Evolutionary conservation across 2,797 vertebrate genomes (phyloP).

Genomic region (Bufotes viridis): DNA sequence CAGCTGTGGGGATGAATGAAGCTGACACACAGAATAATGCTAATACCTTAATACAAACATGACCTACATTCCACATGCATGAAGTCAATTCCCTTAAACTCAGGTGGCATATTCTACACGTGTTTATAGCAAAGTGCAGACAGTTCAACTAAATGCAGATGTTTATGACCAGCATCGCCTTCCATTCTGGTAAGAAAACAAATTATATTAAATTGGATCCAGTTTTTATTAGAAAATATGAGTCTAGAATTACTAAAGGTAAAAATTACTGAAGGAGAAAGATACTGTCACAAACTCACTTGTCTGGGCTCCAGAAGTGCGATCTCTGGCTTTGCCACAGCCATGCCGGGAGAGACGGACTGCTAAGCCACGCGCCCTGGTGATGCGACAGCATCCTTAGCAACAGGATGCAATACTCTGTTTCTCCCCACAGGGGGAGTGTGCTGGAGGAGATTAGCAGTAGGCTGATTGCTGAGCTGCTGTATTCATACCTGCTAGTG

Average conservation of each 20-base stretch:
- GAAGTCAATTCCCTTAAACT: slow-evolving; percentile 19
- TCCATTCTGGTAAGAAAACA: not conserved
- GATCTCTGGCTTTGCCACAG: too few species aligned
- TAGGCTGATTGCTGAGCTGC: too few species aligned
- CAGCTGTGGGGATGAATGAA: slow-evolving; percentile 10
- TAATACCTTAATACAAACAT: slow-evolving; percentile 22
- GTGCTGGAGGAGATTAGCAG: too few species aligned
- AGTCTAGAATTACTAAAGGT: not conserved
- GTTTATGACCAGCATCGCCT: not conserved
- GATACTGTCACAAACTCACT: not conserved
- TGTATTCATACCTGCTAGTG: too few species aligned
- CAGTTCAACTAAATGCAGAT: slow-evolving; percentile 10
- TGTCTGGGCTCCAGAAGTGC: too few species aligned
- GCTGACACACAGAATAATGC: not conserved
- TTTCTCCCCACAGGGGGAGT: too few species aligned
- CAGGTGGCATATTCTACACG: slow-evolving; percentile 17
- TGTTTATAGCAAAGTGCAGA: not conserved
- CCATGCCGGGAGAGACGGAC: too few species aligned
- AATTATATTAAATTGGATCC: not conserved
- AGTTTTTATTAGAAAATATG: not conserved
- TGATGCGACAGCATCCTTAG: too few species aligned
- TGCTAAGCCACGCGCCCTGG: too few species aligned
- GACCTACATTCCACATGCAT: slow-evolving; percentile 21
- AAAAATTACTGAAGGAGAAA: not conserved
- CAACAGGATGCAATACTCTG: too few species aligned